Evolutionary conservation across 2,113 vertebrate genomes (phyloP).

Genomic region (Ictalurus punctatus): DNA sequence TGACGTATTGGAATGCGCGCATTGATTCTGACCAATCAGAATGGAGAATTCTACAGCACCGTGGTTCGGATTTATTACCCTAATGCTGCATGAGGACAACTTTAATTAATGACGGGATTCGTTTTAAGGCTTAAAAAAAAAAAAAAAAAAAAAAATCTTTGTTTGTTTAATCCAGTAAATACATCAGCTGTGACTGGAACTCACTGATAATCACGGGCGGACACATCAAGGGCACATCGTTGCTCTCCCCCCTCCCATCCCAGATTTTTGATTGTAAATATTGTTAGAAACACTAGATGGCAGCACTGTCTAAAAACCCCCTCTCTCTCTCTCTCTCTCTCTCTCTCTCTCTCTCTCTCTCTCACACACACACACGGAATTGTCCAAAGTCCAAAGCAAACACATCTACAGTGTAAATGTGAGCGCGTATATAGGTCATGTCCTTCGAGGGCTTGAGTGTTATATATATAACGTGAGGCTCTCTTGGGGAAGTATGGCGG

Average conservation of each 20-base stretch:
- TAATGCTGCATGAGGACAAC: not conserved
- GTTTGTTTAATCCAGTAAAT: not conserved
- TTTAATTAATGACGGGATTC: not conserved
- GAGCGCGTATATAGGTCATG: constrained; percentile 28
- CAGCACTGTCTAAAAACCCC: constrained; percentile 57
- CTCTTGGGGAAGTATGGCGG: not conserved
- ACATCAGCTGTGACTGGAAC: not conserved
- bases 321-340: not conserved
- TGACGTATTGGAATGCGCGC: not conserved
- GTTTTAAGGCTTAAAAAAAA: too few species aligned
- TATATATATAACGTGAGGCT: constrained; percentile 13
- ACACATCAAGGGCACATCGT: too few species aligned
- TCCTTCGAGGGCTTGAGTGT: constrained; percentile 35
- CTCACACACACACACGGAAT: not conserved
- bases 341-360: not conserved
- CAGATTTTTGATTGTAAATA: constrained; percentile 10
- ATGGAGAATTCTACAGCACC: not conserved
- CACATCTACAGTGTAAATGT: constrained; percentile 47
- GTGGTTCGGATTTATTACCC: not conserved
- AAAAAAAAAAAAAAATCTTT: too few species aligned
- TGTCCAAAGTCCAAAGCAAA: constrained; percentile 29
- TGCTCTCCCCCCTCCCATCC: too few species aligned
- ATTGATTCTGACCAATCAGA: not conserved
- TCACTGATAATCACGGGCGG: not conserved
- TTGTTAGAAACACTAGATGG: constrained; percentile 58